Percentiles rank a stretch among this genome's conserved stretches.
Conservation (phyloP, 2,888 invertebrate genomes). For the Amphipoea oculea region DNA sequence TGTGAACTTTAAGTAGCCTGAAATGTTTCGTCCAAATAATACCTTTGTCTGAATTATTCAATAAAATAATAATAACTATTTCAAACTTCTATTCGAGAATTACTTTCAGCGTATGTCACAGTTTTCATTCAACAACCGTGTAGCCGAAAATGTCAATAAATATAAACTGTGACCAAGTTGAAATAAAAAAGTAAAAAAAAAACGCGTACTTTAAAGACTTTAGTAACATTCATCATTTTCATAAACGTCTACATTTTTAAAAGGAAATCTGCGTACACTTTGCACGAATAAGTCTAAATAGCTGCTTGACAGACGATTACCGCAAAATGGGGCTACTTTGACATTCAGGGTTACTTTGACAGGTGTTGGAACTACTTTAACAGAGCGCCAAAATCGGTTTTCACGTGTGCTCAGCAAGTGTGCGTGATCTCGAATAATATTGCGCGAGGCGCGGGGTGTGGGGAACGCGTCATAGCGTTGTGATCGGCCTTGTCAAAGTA, state of each 20-base stretch:
- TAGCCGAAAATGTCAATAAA: background rate
- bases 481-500: too few relatives aligned
- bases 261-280: conserved; percentile 36
- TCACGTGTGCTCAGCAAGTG: too few relatives aligned
- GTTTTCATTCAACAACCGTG: conserved; percentile 8
- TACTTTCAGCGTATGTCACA: conserved; percentile 25
- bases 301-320: background rate
- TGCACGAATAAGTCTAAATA: conserved; percentile 14
- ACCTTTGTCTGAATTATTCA: conserved; percentile 31
- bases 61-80: conserved; percentile 42
- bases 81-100: conserved; percentile 56
- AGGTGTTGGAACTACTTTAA: too few relatives aligned
- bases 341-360: too few relatives aligned
- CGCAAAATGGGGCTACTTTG: too few relatives aligned
- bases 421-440: too few relatives aligned
- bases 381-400: too few relatives aligned
- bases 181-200: conserved; percentile 54
- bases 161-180: conserved; percentile 23
- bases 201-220: conserved; percentile 41
- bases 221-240: conserved; percentile 56
- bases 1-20: conserved; percentile 59
- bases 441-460: too few relatives aligned
- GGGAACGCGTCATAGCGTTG: too few relatives aligned
- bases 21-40: conserved; percentile 38
- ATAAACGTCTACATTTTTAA: conserved; percentile 50